Evolutionary conservation across 2,113 vertebrate genomes (phyloP), one percentile per base, ranked within the genome.

Genomic region (Ardeotis arabs): DNA sequence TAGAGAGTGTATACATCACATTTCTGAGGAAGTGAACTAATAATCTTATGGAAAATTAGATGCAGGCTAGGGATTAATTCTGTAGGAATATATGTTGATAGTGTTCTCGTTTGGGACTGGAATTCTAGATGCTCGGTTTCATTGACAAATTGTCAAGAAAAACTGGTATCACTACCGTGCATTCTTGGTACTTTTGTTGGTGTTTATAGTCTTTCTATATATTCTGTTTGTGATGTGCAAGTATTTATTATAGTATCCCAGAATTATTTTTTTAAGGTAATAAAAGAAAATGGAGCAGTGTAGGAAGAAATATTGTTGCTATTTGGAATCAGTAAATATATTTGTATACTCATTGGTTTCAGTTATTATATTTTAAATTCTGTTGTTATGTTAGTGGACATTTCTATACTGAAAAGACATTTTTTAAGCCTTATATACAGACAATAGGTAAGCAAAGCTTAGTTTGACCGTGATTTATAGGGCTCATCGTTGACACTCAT

Each of bases 1-100:
- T 8, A 37, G 62, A 59, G 27, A 49, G 5, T 0, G 0, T 62
- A 21, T 39, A 3, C 37, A 29, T 84, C 52, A 22, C 50, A 23
- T 75, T 74, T 77, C 73, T 41, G 45, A 58, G 45, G 31, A 78
- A 31, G 31, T 77, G 63, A 62, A 33, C 29, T 66, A 66, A 73
- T 33, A 70, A 63, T 63, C 10, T 35, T 79, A n/a, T 6, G 22
- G 39, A 64, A 81, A 91, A 84, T 62, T 7, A 81, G 47, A 22
- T 62, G 23, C 28, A 33, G 33, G 10, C 14, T 35, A 16, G 25
- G 23, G 15, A 41, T 81, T 41, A 62, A 14, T 84, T 77, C 25
- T 31, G 12, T 67, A 25, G 66, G 81, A 87, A 19, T 59, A 14
- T 24, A 12, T 76, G 12, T 28, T 76, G 29, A 14, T 35, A 31